Evolutionary conservation across 2,113 vertebrate species (phyloP), one percentile per base, ranked within the genome.

Genomic region (Sebastes schlegelii): DNA sequence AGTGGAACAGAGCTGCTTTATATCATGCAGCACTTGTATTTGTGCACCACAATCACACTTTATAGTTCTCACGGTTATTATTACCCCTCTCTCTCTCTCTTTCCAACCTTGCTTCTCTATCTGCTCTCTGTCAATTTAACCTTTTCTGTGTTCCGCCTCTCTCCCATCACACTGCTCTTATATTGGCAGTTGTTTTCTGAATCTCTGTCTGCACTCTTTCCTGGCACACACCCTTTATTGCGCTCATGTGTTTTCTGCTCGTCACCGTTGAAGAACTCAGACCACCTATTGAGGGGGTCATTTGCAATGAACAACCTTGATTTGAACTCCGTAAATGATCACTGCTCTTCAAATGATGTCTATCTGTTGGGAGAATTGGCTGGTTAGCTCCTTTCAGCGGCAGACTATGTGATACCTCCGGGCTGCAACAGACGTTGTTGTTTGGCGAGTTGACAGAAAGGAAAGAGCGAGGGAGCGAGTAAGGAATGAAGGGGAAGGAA

Each of bases 1-100:
- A 57, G 46, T 43, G 60, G 78, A 88, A 51, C 10, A 76, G 74
- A 86, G 72, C 89, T 88, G 87, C 72, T 83, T 90, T 85, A 77
- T 74, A 85, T 90, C 85, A 89, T 58, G 68, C 55, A 78, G 74
- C 83, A 51, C 52, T 51, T 70, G 70, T 48, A 26, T 78, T 72
- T 51, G 79, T 63, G 51, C 73, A 58, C 62, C 76, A 73, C 72
- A 69, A 51, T 55, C 40, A 12, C 81, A 40, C 52, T 81, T 80
- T 64, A 51, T 45, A 60, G 45, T 79, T 84, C 76, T 83, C 73
- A 66, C 13, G 8, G 63, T 84, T 46, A 77, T 87, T 74, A 14
- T 55, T 43, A 58, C 42, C 51, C 49, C 26, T 48, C 43, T 52
- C 5, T 70, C 43, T 80, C 55, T 68, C 45, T 58, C 26, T 79